These are phyloP conservation scores for Mechanitis mazaeus DNA, from an alignment of 2,888 invertebrate species.

Conservation along the genomic window DNA sequence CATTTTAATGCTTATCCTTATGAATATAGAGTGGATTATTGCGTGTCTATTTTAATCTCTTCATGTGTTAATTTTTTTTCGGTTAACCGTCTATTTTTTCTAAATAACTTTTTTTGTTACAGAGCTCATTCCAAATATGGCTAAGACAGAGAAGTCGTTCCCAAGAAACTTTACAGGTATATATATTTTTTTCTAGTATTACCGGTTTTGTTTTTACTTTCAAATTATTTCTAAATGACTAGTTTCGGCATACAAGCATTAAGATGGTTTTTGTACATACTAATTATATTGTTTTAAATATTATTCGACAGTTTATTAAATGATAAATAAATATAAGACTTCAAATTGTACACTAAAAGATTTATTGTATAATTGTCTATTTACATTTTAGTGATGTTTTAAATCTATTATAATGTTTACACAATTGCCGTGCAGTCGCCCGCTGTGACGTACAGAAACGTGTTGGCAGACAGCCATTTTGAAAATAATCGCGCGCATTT, in stretches of 20 bases:
- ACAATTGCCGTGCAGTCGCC: slow-evolving; percentile 26
- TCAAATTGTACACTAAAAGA: too few relatives aligned
- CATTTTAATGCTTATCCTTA: slow-evolving; percentile 5
- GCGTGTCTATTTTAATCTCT: slow-evolving; percentile 5
- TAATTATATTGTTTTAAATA: not conserved
- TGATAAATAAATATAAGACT: not conserved
- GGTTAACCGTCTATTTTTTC: slow-evolving; percentile 10
- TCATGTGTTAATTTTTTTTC: not conserved
- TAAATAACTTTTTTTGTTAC: slow-evolving; percentile 40
- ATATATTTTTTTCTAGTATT: slow-evolving; percentile 5
- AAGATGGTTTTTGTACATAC: not conserved
- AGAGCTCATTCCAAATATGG: slow-evolving; percentile 67
- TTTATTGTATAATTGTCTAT: not conserved
- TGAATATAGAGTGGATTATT: not conserved
- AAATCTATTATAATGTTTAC: slow-evolving; percentile 25
- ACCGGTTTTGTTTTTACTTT: slow-evolving; percentile 10
- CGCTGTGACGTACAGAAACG: slow-evolving; percentile 30
- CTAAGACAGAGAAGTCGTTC: slow-evolving; percentile 72
- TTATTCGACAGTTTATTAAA: not conserved
- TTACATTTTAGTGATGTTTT: slow-evolving; percentile 6
- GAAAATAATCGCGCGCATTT: slow-evolving; percentile 53
- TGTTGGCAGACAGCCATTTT: slow-evolving; percentile 57
- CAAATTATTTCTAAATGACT: slow-evolving; percentile 7
- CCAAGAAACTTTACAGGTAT: slow-evolving; percentile 71
- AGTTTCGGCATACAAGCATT: not conserved